These are phyloP conservation scores for Dunckerocampus dactyliophorus DNA, from an alignment of 2,113 vertebrate species.

Conservation along the genomic window DNA sequence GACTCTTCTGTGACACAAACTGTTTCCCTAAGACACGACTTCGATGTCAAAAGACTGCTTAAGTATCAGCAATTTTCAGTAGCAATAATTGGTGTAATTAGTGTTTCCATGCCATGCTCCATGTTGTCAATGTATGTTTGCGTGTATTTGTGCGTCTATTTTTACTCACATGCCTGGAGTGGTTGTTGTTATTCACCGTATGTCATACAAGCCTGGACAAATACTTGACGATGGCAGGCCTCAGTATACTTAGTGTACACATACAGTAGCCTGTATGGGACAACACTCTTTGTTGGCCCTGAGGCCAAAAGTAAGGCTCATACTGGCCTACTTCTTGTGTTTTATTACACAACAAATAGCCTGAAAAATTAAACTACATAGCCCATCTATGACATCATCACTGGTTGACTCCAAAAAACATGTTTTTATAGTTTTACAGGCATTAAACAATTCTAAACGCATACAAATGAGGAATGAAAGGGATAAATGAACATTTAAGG, in stretches of 20 bases:
- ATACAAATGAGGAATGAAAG: no score
- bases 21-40: not conserved
- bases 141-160: conserved; percentile 9
- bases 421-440: no score
- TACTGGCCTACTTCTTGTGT: not conserved
- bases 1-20: not conserved
- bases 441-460: no score
- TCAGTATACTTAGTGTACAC: not conserved
- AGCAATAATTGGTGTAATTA: conserved; percentile 3
- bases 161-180: not conserved
- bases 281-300: not conserved
- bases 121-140: conserved; percentile 3
- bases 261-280: no score
- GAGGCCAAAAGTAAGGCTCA: not conserved
- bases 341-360: not conserved
- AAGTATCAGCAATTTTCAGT: not conserved
- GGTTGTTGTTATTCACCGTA: not conserved
- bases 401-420: no score
- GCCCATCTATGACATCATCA: no score
- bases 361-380: not conserved
- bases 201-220: conserved; percentile 5
- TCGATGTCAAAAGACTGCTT: conserved; percentile 2
- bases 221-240: not conserved
- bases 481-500: no score
- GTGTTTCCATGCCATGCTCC: conserved; percentile 1